Evolutionary conservation across 2,797 vertebrate genomes (phyloP).

Genomic region (Percopsis omiscomaycus): DNA sequence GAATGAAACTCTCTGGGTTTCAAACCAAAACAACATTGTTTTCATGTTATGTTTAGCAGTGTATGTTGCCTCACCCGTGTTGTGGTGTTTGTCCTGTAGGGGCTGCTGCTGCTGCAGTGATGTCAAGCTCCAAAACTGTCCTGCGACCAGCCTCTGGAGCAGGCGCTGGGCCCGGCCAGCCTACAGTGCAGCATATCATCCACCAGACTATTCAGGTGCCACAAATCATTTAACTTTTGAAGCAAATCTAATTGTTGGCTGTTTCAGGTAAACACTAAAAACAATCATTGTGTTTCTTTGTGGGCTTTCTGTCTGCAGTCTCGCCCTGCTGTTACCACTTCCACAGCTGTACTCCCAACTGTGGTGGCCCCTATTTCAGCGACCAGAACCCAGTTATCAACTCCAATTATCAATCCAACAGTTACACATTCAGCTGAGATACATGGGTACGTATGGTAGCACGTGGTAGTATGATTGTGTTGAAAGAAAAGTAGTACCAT

Average conservation of each 20-base stretch:
- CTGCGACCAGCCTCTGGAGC: slow-evolving; percentile 89
- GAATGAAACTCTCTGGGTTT: no score
- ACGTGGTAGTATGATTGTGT: no score
- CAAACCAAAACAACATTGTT: not conserved
- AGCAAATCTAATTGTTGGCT: not conserved
- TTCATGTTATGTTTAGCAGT: not conserved
- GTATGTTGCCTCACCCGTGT: not conserved
- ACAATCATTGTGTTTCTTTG: no score
- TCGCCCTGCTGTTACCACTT: slow-evolving; percentile 89
- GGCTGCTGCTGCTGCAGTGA: slow-evolving; percentile 95
- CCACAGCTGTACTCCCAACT: slow-evolving; percentile 90
- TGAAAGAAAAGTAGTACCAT: no score
- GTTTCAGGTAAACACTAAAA: no score
- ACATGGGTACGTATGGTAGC: slow-evolving; percentile 80
- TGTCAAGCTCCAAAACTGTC: slow-evolving; percentile 97
- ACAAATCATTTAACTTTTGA: not conserved
- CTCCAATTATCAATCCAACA: slow-evolving; percentile 90
- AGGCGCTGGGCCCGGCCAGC: slow-evolving; percentile 85
- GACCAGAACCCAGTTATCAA: slow-evolving; percentile 85
- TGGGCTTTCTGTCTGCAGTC: slow-evolving; percentile 76
- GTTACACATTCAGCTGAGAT: slow-evolving; percentile 89
- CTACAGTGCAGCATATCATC: slow-evolving; percentile 92
- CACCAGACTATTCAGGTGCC: slow-evolving; percentile 92
- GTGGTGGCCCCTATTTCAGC: slow-evolving; percentile 94
- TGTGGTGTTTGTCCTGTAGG: slow-evolving; percentile 69